These are phyloP conservation scores for Carapus acus DNA, from an alignment of 2,797 vertebrate genomes.

Conservation along the genomic window DNA sequence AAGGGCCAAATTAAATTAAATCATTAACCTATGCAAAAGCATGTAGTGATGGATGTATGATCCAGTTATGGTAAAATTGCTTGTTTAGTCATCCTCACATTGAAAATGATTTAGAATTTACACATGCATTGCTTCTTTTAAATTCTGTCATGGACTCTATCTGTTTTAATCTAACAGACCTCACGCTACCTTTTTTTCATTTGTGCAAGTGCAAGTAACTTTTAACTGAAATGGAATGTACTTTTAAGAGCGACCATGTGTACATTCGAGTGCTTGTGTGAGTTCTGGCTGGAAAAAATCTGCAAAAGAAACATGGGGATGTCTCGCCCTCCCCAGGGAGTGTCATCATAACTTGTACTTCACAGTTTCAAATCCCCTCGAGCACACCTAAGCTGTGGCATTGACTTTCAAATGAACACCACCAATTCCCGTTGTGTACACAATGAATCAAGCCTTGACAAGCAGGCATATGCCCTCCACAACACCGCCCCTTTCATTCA, in stretches of 20 bases:
- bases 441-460: conserved; percentile 64
- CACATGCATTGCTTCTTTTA: not conserved
- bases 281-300: conserved; percentile 21
- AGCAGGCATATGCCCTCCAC: conserved; percentile 38
- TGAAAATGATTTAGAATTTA: not conserved
- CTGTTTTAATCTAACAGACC: not conserved
- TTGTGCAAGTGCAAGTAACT: too few relatives aligned
- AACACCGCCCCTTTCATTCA: conserved; percentile 31
- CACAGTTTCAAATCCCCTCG: conserved; percentile 56
- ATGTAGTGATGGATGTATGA: not conserved
- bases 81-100: not conserved
- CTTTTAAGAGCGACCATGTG: conserved; percentile 1
- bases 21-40: not conserved
- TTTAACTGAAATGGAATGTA: conserved; percentile 1
- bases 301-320: conserved; percentile 30
- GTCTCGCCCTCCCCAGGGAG: conserved; percentile 42
- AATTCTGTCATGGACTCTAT: conserved; percentile 11
- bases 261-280: conserved; percentile 1
- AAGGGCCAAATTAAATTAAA: too few relatives aligned
- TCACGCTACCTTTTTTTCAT: too few relatives aligned
- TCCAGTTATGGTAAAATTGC: not conserved
- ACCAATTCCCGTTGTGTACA: conserved; percentile 61
- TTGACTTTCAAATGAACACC: conserved; percentile 74
- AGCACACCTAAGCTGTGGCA: conserved; percentile 57
- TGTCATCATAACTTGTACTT: conserved; percentile 60